A percentile compares a stretch with the other conserved stretches of the same genome.
Evolutionary conservation across 2,888 invertebrate species (phyloP).

Genomic region (Taenaris catops): DNA sequence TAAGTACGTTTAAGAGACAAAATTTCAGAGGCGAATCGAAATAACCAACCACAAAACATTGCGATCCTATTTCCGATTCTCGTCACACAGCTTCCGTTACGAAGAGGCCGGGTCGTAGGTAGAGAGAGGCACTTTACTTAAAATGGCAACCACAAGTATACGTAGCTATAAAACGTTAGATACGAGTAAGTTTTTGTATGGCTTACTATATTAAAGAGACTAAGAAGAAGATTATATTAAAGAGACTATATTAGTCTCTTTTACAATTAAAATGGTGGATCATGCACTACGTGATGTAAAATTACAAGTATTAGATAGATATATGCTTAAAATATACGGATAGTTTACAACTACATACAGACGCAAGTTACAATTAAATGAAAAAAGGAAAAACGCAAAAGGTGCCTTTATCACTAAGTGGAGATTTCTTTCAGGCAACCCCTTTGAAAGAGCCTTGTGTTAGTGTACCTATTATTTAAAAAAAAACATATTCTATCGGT

Average conservation of each 20-base stretch:
- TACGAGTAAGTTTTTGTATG: constrained; percentile 13
- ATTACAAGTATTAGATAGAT: too few species aligned
- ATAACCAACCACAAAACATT: constrained; percentile 72
- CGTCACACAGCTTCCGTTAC: constrained; percentile 64
- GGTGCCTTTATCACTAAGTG: too few species aligned
- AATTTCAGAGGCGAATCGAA: constrained; percentile 60
- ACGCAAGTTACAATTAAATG: too few species aligned
- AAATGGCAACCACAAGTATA: too few species aligned
- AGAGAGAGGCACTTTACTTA: constrained; percentile 43
- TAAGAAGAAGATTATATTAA: not conserved
- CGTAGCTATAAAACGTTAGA: constrained; percentile 41
- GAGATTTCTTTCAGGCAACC: too few species aligned
- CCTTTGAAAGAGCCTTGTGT: too few species aligned
- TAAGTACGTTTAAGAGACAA: not conserved
- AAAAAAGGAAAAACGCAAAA: too few species aligned
- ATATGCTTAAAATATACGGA: not conserved
- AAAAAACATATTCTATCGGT: too few species aligned
- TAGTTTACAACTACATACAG: too few species aligned
- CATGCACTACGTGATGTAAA: too few species aligned
- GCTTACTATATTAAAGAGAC: not conserved
- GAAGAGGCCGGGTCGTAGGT: constrained; percentile 44
- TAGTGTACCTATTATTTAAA: too few species aligned
- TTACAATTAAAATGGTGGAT: too few species aligned
- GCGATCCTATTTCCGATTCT: constrained; percentile 63
- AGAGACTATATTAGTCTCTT: not conserved